A percentile compares a stretch with the other conserved stretches of the same genome.
These are phyloP conservation scores for Muscicapa adusta DNA, from an alignment of 2,113 vertebrate genomes.

Conservation along the genomic window DNA sequence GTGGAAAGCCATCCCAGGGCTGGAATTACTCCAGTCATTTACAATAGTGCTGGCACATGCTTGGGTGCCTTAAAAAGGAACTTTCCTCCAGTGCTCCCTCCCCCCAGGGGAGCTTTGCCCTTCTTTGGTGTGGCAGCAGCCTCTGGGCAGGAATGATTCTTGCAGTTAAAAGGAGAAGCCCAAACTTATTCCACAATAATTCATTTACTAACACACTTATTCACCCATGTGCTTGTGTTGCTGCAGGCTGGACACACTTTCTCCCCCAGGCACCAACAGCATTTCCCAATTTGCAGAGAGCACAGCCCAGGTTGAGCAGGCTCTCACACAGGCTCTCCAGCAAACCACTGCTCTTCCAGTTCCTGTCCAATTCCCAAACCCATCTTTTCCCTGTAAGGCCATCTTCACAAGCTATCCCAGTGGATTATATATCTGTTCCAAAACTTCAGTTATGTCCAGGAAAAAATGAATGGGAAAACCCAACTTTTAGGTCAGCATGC, in stretches of 20 bases:
- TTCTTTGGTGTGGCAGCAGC: slow-evolving; percentile 20
- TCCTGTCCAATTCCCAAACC: background rate
- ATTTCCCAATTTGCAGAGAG: background rate
- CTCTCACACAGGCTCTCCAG: background rate
- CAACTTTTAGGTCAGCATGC: slow-evolving; percentile 28
- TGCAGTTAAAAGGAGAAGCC: background rate
- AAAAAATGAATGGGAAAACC: slow-evolving; percentile 46
- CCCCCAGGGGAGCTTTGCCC: background rate
- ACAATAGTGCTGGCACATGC: background rate
- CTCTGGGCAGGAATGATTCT: background rate
- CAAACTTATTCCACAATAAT: background rate
- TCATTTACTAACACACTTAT: background rate
- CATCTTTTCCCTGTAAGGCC: background rate
- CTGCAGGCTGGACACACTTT: background rate
- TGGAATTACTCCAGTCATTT: background rate
- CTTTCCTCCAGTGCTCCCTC: background rate
- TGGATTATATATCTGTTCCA: background rate
- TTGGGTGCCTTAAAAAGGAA: background rate
- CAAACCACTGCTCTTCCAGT: background rate
- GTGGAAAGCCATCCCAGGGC: background rate
- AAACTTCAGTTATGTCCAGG: background rate
- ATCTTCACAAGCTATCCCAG: background rate
- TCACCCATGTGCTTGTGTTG: background rate
- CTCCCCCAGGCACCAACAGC: background rate
- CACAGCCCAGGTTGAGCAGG: background rate